Conservation (phyloP, 2,888 invertebrate species). For the Meteorus cinctellus region DNA sequence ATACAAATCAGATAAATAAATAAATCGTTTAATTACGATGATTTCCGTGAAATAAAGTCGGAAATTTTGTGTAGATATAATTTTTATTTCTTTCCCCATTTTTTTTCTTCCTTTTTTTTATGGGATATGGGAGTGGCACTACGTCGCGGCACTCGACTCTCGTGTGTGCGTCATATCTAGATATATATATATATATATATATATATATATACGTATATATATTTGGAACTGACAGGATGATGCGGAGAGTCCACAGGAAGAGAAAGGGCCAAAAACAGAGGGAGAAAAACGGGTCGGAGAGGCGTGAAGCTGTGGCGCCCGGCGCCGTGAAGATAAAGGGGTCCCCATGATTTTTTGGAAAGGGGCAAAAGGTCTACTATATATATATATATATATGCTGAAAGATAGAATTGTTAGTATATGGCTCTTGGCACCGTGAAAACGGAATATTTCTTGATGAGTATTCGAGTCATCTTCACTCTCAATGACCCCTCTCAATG, state of each 20-base stretch:
- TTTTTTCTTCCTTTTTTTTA: slow-evolving; percentile 21
- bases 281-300: slow-evolving; percentile 52
- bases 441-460: slow-evolving; percentile 51
- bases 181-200: slow-evolving; percentile 7
- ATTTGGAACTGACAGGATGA: slow-evolving; percentile 27
- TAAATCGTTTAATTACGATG: slow-evolving; percentile 10
- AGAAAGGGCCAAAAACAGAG: slow-evolving; percentile 37
- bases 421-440: slow-evolving; percentile 51
- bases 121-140: slow-evolving; percentile 35
- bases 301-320: slow-evolving; percentile 69
- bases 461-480: slow-evolving; percentile 24
- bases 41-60: slow-evolving; percentile 20
- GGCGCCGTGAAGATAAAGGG: slow-evolving; percentile 58
- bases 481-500: slow-evolving; percentile 25
- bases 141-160: slow-evolving; percentile 13
- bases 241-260: slow-evolving; percentile 30
- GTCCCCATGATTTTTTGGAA: slow-evolving; percentile 46
- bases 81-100: slow-evolving; percentile 32
- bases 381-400: background rate
- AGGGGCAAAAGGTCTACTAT: slow-evolving; percentile 51
- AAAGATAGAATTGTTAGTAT: slow-evolving; percentile 11
- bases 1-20: background rate
- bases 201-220: slow-evolving; percentile 17
- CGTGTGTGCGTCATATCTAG: background rate
- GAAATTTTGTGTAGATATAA: slow-evolving; percentile 32